Base-by-base conservation (phyloP, 2,888 invertebrate genomes). In the Hydrotaea diabolus region DNA sequence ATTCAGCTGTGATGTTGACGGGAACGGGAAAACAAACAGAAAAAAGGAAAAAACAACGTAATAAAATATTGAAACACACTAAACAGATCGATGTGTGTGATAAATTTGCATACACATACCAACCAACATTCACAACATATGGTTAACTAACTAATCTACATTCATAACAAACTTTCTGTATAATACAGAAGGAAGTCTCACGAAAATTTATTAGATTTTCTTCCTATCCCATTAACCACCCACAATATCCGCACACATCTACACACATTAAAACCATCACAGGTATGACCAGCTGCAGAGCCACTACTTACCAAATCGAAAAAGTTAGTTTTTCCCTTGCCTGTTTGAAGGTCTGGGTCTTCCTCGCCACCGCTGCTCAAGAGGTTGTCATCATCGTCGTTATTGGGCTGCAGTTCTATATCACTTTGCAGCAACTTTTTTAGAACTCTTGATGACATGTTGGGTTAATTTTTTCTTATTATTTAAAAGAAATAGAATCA, bases 391-490 rank as follows among this genome's bases (percentile, higher is more conserved):
- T 90, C 90, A 46, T 89, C 87, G 15, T 79, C 85, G 13, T 17
- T 78, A 43, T 87, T 88, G 3, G 85, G 86, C 36, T 87, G 89
- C n/a, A 89, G 79, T 71, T 89, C 89, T 85, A 93, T 88, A 85
- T 94, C 93, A 26, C 94, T 94, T 88, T 95, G 95, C 87, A 95
- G 91, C 9, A 95, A 91, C 90, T 95, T 95, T 87, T 94, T 94
- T 85, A 95, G 92, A 87, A 95, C 94, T 88, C 95, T 93, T 43
- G 95, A 94, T 55, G 95, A 95, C 95, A 95, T 95, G 57, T 79
- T 17, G 9, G 15, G 21, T 8, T 26, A 26, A 11, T 57, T 21
- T 8, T 19, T 43, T 17, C 15, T 46, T 57, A 17, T 17, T 43
- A 72, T 74, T 4, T 2, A 11, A 21, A 21, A 39, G 1, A 9